phyloP scores from a whole-genome alignment of 2,113 vertebrate species.

The Dasypus novemcinctus region DNA sequence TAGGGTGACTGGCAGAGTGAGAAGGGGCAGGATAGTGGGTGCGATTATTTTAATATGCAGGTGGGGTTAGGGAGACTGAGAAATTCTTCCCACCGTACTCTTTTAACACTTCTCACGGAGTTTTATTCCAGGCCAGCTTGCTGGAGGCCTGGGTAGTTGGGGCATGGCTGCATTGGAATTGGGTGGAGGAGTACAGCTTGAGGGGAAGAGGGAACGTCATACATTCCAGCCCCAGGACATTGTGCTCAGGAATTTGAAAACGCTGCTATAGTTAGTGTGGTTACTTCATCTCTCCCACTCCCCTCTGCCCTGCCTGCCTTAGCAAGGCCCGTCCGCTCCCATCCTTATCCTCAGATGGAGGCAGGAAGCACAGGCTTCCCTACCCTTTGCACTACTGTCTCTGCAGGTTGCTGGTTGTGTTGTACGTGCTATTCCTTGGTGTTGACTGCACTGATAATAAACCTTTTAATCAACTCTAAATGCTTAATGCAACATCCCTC shows the following conservation, averaged over 20 bases:
- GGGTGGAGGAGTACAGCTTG: neutral
- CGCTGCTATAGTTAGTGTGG: conserved; percentile 47
- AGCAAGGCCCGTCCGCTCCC: neutral
- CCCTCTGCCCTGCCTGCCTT: conserved; percentile 12
- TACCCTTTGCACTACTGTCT: conserved; percentile 42
- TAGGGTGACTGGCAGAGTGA: neutral
- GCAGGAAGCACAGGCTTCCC: conserved; percentile 17
- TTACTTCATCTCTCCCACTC: conserved; percentile 33
- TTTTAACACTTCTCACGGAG: neutral
- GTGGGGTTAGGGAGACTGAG: neutral
- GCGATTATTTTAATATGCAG: neutral
- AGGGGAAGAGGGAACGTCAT: neutral
- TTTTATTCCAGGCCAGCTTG: neutral
- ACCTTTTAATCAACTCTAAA: conserved; percentile 64
- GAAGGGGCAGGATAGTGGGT: neutral
- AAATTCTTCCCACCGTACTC: neutral
- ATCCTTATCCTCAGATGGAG: neutral
- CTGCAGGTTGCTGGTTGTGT: conserved; percentile 64
- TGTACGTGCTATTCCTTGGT: conserved; percentile 58
- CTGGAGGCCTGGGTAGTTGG: neutral
- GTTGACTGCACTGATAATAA: conserved; percentile 67
- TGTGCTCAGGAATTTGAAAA: conserved; percentile 77
- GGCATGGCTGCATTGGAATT: neutral
- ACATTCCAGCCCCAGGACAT: conserved; percentile 17
- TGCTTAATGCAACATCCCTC: conserved; percentile 33